Evolutionary conservation across 2,797 vertebrate genomes (phyloP), one percentile per base, ranked within the genome.

Genomic region (Steatocranus sp.): DNA sequence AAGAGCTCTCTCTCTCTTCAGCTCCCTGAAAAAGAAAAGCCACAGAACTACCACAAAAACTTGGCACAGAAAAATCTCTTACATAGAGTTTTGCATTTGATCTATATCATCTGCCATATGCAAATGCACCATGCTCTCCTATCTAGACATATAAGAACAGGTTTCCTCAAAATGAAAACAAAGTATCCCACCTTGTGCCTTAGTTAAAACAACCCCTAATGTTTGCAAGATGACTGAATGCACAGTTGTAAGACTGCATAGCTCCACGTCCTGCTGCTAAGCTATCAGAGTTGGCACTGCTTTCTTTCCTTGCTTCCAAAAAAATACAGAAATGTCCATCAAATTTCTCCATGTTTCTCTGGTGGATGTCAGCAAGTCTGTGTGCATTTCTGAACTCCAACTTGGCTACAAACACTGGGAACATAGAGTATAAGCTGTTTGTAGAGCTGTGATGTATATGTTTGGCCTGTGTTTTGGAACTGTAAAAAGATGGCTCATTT

Each of bases 1-100:
- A 93, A 92, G 74, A 79, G 76, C 82, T 85, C 85, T 43, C 38
- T 30, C 23, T 32, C 82, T 79, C 49, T 58, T 73, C 66, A 73
- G 25, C 66, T 46, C 15, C 23, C 7, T 11, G 30, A 41, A 83
- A 61, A 74, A 20, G 18, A 61, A 84, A 83, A 46, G 10, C 66
- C 41, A 46, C 23, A 18, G 84, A 79, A 77, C 30, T 12, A 81
- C 51, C 38, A 85, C 66, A 79, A 70, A 88, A 88, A 87, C 80
- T 78, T 83, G 84, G 77, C 84, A 74, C 54, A 81, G 83, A 76
- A 83, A 49, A 78, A 78, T 87, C 51, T 85, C 80, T 78, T 18
- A 79, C 78, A 83, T 70, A 14, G 18, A 27, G 81, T 77, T 87
- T 75, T 49, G 83, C 41, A 56, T 84, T 41, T 73, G 51, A 82